Evolutionary conservation across 2,797 vertebrate genomes (phyloP), one percentile per base, ranked within the genome.

Genomic region (Clangula hyemalis): DNA sequence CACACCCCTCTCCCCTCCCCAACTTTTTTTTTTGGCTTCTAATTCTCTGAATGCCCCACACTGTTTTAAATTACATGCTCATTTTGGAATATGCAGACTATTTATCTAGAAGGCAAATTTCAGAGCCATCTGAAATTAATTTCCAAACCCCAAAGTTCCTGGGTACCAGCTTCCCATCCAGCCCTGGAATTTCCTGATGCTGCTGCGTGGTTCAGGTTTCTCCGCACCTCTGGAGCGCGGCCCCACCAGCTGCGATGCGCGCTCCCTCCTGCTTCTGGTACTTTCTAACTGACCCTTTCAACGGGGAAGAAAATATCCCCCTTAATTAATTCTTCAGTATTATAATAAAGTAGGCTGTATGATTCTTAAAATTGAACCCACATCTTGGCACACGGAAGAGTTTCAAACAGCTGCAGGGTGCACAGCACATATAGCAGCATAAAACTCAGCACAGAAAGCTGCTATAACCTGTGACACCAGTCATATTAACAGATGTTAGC

Each of bases 61-160:
- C 93, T 96, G 96, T 91, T 97, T 97, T 93, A 95, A 97, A 97
- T 97, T 97, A 97, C 94, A 95, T 5, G 30, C 92, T 96, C 90
- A 39, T 95, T 96, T 94, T 41, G 8, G 97, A 90, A 95, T 58
- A 95, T 6, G 41, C 85, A 83, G 90, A 68, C 95, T 96, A 83
- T 97, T 97, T 97, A 96, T 97, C 91, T 92, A 93, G 76, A 91
- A 97, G 84, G 94, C 65, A 91, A 90, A 96, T 97, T 96, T 97
- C 87, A 95, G 91, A 95, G 93, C 45, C 97, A 97, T 96, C 78
- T 97, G 97, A 96, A 96, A 95, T 97, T 96, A 94, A 97, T 97
- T 97, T 97, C 91, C 90, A 36, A 9, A 89, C 74, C 96, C 94
- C 94, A 90, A 34, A 83, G 95, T 96, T 97, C 93, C 94, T 96